These are phyloP conservation scores for Oryzias celebensis DNA, from an alignment of 2,113 vertebrate species.

Conservation along the genomic window DNA sequence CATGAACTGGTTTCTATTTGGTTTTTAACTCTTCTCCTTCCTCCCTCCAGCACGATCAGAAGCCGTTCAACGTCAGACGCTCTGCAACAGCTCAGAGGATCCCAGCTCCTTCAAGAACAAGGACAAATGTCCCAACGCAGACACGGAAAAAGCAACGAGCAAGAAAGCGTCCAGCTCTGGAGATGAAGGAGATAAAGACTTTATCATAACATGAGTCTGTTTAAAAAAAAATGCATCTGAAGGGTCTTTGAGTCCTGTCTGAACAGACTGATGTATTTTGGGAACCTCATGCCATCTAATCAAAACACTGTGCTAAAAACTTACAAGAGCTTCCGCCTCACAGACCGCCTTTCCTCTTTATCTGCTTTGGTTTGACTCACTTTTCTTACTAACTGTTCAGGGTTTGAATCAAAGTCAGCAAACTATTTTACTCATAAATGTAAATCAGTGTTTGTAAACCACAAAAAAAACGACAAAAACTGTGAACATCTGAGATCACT, in stretches of 20 bases:
- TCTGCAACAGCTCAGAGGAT: constrained; percentile 77
- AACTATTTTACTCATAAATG: neutral
- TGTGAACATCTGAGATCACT: constrained; percentile 22
- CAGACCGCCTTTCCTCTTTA: constrained; percentile 14
- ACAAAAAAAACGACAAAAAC: constrained; percentile 18
- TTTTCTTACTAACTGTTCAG: constrained; percentile 10
- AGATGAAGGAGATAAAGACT: constrained; percentile 89
- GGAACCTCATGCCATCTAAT: constrained; percentile 15
- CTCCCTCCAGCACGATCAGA: constrained; percentile 47
- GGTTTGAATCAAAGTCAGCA: neutral
- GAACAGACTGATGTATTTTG: neutral
- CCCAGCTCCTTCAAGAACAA: constrained; percentile 73
- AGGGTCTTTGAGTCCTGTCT: constrained; percentile 17
- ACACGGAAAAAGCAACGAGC: constrained; percentile 77
- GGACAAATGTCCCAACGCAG: constrained; percentile 70
- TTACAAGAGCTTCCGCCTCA: constrained; percentile 54
- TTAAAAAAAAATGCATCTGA: constrained; percentile 1
- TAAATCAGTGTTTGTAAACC: neutral
- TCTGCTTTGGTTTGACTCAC: neutral
- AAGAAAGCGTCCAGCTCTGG: constrained; percentile 87
- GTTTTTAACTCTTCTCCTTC: neutral
- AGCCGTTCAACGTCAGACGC: constrained; percentile 63
- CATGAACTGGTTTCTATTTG: no score
- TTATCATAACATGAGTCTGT: constrained; percentile 85
- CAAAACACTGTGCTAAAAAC: constrained; percentile 42